phyloP scores from a whole-genome alignment of 2,888 invertebrate species.

The Synanthedon tipuliformis region DNA sequence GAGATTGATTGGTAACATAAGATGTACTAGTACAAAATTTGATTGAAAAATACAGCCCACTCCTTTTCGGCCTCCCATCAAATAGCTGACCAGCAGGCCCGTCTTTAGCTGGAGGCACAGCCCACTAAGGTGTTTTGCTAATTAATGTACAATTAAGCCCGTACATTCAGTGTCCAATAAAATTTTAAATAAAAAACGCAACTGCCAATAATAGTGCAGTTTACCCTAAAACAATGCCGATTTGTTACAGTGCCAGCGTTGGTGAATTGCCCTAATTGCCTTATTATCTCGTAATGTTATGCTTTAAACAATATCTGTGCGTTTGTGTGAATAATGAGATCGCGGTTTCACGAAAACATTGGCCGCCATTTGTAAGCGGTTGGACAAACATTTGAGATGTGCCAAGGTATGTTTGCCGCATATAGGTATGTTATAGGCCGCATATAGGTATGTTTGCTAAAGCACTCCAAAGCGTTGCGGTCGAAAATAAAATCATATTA shows the following conservation, averaged over 20 bases:
- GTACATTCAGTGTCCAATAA: no score
- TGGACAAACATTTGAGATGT: not conserved
- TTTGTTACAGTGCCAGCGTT: not conserved
- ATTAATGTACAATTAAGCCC: no score
- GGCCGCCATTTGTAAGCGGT: not conserved
- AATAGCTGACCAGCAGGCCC: no score
- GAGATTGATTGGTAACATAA: no score
- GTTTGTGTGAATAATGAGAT: not conserved
- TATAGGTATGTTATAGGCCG: no score
- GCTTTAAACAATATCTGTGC: not conserved
- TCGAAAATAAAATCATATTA: conserved; percentile 7
- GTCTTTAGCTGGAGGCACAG: no score
- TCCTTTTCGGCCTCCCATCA: no score
- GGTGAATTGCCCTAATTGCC: not conserved
- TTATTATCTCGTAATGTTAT: not conserved
- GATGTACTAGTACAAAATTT: no score
- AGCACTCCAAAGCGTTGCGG: not conserved
- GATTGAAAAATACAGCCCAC: no score
- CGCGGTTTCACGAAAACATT: not conserved
- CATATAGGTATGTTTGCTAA: no score
- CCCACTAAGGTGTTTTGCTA: no score
- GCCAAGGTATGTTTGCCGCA: no score
- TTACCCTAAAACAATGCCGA: not conserved
- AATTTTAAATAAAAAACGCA: not conserved
- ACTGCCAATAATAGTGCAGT: not conserved